These are phyloP conservation scores for Xanthia icteritia DNA, from an alignment of 2,888 invertebrate species.

Conservation along the genomic window DNA sequence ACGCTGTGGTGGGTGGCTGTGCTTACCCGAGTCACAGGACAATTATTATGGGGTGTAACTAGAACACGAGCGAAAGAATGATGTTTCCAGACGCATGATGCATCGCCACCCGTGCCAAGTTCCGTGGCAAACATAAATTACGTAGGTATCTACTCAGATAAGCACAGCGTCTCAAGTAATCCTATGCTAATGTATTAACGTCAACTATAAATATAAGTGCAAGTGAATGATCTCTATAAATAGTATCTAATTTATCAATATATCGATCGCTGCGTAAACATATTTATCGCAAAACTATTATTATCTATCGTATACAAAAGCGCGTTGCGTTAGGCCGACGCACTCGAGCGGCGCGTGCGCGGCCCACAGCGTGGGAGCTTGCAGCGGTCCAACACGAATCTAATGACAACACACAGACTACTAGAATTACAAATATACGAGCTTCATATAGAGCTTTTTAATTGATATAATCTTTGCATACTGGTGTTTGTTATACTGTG, in stretches of 20 bases:
- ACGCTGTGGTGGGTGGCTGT: conserved; percentile 6
- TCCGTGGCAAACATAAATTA: background rate
- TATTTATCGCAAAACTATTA: conserved; percentile 65
- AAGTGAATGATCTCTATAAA: conserved; percentile 52
- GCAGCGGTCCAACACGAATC: conserved; percentile 67
- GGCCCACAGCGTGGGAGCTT: conserved; percentile 62
- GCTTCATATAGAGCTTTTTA: conserved; percentile 57
- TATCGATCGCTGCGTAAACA: conserved; percentile 61
- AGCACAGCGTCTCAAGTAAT: conserved; percentile 19
- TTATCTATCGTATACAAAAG: conserved; percentile 71
- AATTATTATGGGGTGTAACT: background rate
- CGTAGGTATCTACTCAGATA: conserved; percentile 2
- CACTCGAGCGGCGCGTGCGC: conserved; percentile 12
- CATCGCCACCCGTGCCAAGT: background rate
- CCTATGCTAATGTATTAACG: conserved; percentile 41
- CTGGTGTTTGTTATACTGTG: conserved; percentile 53
- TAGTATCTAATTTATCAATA: conserved; percentile 56
- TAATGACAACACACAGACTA: conserved; percentile 62
- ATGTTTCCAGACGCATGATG: too few species aligned
- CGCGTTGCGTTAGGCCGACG: conserved; percentile 54
- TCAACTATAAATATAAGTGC: conserved; percentile 67
- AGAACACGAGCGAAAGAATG: background rate
- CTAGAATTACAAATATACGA: conserved; percentile 56
- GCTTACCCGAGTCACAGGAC: conserved; percentile 11
- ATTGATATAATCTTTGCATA: conserved; percentile 63